These are phyloP conservation scores for Raja brachyura DNA, from an alignment of 2,113 vertebrate species.

Conservation along the genomic window DNA sequence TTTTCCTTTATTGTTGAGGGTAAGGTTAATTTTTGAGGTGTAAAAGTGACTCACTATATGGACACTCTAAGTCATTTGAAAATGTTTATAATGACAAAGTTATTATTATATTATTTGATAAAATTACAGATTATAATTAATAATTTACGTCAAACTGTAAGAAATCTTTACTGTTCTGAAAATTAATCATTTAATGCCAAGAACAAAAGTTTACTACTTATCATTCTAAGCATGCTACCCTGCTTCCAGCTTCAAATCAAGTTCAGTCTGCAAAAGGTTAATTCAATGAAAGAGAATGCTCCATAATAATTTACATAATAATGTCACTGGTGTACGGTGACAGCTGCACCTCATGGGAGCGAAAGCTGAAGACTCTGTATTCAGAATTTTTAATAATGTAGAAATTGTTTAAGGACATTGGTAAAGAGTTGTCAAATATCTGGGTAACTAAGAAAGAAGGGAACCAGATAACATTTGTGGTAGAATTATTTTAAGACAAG, in stretches of 20 bases:
- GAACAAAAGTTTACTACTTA: conserved; percentile 29
- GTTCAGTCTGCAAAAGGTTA: conserved; percentile 54
- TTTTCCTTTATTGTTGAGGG: neutral
- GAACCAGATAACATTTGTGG: neutral
- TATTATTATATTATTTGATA: neutral
- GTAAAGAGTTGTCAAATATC: conserved; percentile 26
- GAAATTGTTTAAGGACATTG: conserved; percentile 31
- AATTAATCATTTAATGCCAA: conserved; percentile 5
- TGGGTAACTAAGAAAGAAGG: neutral
- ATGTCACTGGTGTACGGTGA: conserved; percentile 37
- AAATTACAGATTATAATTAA: conserved; percentile 11
- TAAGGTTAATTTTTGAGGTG: conserved; percentile 23
- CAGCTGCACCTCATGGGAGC: conserved; percentile 35
- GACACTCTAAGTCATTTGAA: neutral
- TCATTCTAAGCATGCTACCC: conserved; percentile 17
- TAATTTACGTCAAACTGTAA: neutral
- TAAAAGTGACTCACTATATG: neutral
- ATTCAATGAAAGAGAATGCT: conserved; percentile 50
- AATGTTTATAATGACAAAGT: conserved; percentile 13
- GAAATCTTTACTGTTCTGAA: neutral
- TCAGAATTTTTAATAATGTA: conserved; percentile 36
- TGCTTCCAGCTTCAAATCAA: conserved; percentile 40
- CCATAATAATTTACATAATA: conserved; percentile 38
- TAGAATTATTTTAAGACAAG: conserved; percentile 15
- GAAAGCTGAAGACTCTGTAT: conserved; percentile 31